Evolutionary conservation across 1,140 invertebrate genomes (phyloP).

Genomic region (Helicoverpa zea): DNA sequence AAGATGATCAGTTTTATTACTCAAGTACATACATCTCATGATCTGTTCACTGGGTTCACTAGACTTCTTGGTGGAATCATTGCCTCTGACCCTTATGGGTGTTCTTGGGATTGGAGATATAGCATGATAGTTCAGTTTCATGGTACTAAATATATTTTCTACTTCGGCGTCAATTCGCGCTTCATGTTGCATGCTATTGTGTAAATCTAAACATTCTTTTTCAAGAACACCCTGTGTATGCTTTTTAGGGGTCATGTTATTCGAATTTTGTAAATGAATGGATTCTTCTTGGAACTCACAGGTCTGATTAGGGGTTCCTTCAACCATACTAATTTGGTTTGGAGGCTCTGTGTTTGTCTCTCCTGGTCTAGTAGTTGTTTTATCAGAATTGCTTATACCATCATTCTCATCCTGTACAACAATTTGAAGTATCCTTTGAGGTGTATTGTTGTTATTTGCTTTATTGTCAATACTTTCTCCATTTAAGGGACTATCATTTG

Average conservation of each 20-base stretch:
- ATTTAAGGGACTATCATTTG: slow-evolving; percentile 55
- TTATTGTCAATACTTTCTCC: slow-evolving; percentile 47
- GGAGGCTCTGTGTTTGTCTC: no score
- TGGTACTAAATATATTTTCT: slow-evolving; percentile 72
- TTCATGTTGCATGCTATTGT: slow-evolving; percentile 63
- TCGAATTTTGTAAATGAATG: background rate
- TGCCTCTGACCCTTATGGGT: slow-evolving; percentile 58
- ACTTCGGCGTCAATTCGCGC: slow-evolving; percentile 70
- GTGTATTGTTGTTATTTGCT: slow-evolving; percentile 8
- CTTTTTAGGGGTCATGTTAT: background rate
- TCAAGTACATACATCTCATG: background rate
- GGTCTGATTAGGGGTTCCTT: slow-evolving; percentile 31
- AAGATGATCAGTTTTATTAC: background rate
- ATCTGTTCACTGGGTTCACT: slow-evolving; percentile 44
- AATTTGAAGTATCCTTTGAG: slow-evolving; percentile 26
- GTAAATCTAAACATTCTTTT: slow-evolving; percentile 64
- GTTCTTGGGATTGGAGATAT: slow-evolving; percentile 74
- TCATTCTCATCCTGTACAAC: no score
- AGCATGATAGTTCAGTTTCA: slow-evolving; percentile 65
- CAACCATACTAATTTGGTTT: no score
- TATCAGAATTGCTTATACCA: no score
- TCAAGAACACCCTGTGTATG: slow-evolving; percentile 41
- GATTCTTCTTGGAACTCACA: background rate
- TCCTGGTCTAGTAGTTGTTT: no score
- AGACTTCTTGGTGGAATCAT: slow-evolving; percentile 27